Base-by-base conservation (phyloP, 2,113 vertebrate genomes). In the Clarias magur region DNA sequence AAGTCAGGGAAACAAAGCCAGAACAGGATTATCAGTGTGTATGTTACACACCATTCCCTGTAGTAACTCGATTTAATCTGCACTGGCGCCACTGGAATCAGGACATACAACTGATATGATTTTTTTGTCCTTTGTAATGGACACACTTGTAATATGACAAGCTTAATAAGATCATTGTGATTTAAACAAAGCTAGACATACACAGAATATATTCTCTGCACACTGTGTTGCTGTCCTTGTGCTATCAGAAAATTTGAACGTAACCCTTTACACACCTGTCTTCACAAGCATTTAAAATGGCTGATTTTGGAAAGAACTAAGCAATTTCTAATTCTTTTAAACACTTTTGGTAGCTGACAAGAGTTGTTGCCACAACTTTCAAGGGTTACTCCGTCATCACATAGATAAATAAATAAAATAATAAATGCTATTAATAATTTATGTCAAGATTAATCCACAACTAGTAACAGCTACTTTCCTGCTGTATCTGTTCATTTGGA, bases 1-100 rank as follows among this genome's bases (percentile, higher is more conserved):
- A 68, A 80, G 75, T 59, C 85, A 54, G 42, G 25, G 75, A 86
- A 68, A 86, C 59, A 67, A 80, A 86, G 76, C 53, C 60, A 56
- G 60, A 25, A 53, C 56, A n/a, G 68, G 60, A 68, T 27, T 79
- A 48, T 60, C 25, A 27, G 10, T 62, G 84, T 80, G 56, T 84
- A 42, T 85, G 60, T 38, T 48, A 65, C n/a, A 67, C 84, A 34
- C 59, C 84, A 85, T 23, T 67, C 75, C 59, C n/a, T 67, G 73
- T 56, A 56, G 17, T 56, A 86, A 86, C 57, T 76, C 42, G 57
- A 57, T 80, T 80, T 34, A 67, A 38, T 42, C 62, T 80, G 48
- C 75, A 68, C 42, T 0, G 17, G 53, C 54, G 12, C 78, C 62
- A 80, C 23, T 70, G 65, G 48, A 80, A 70, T 59, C 38, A 80